Conservation (phyloP, 2,888 invertebrate genomes). For the Epinotia demarniana region DNA sequence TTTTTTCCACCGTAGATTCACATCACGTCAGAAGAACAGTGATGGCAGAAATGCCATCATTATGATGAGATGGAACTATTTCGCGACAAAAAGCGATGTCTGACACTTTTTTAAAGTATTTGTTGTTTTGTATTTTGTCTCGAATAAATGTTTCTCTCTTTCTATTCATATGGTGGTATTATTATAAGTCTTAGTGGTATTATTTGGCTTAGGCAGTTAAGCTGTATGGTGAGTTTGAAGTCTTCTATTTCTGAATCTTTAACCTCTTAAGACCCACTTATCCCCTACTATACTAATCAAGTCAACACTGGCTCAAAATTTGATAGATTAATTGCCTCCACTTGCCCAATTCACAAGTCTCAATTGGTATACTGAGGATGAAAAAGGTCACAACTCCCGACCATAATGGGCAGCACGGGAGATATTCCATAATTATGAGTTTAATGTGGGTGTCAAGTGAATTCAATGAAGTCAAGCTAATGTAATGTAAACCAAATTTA, state of each 20-base stretch:
- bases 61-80: too few species aligned
- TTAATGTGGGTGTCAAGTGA: background rate
- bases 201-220: too few species aligned
- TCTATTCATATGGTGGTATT: too few species aligned
- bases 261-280: background rate
- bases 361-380: constrained; percentile 6
- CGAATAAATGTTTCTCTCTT: too few species aligned
- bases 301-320: constrained; percentile 1
- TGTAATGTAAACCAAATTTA: background rate
- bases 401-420: background rate
- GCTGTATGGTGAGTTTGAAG: too few species aligned
- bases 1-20: too few species aligned
- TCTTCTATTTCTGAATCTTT: background rate
- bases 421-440: background rate
- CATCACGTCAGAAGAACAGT: too few species aligned
- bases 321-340: constrained; percentile 36
- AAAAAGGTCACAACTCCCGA: constrained; percentile 15
- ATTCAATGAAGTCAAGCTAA: background rate
- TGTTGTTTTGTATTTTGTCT: too few species aligned
- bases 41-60: too few species aligned
- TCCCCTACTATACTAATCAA: background rate
- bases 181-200: too few species aligned
- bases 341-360: constrained; percentile 29
- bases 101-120: too few species aligned
- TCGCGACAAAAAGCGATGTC: too few species aligned